Evolutionary conservation across 2,797 vertebrate species (phyloP).

Genomic region (Protosalanx chinensis): DNA sequence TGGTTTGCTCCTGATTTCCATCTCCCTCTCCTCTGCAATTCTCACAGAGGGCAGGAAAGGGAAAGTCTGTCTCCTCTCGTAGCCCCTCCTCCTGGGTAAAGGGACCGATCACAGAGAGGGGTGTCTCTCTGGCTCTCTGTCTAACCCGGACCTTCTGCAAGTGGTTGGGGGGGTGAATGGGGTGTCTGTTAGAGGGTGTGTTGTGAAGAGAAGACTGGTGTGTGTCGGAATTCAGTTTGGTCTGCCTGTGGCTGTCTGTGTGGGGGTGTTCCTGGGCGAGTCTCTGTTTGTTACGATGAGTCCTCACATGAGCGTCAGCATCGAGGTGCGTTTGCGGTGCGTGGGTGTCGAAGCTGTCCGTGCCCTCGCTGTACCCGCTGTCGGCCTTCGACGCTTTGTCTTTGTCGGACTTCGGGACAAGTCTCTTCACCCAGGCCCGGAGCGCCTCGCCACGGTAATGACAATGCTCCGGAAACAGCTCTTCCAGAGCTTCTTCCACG

Average conservation of each 20-base stretch:
- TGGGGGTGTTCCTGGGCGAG: constrained; percentile 16
- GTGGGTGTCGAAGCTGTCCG: constrained; percentile 31
- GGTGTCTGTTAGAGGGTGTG: constrained; percentile 48
- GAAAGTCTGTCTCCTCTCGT: constrained; percentile 33
- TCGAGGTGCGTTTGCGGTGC: constrained; percentile 2
- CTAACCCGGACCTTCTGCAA: constrained; percentile 65
- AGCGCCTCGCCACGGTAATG: constrained; percentile 68
- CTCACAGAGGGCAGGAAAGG: constrained; percentile 60
- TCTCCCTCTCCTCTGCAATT: constrained; percentile 57
- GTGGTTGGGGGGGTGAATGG: constrained; percentile 59
- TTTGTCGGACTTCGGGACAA: constrained; percentile 72
- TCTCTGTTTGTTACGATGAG: background rate
- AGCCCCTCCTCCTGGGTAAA: constrained; percentile 56
- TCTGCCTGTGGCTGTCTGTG: constrained; percentile 25
- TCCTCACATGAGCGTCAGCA: constrained; percentile 4
- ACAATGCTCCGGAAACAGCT: constrained; percentile 82
- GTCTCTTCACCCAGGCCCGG: constrained; percentile 75
- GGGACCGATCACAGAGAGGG: constrained; percentile 38
- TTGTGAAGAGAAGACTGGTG: constrained; percentile 35
- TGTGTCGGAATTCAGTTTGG: constrained; percentile 22
- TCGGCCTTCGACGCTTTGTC: constrained; percentile 78
- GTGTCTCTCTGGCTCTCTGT: constrained; percentile 39
- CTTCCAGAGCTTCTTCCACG: constrained; percentile 83
- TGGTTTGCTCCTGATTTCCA: constrained; percentile 42
- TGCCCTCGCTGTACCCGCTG: constrained; percentile 73